A percentile compares a stretch with the other conserved stretches of the same genome.
Conservation (phyloP, 2,888 invertebrate genomes). For the Odontothrips loti region DNA sequence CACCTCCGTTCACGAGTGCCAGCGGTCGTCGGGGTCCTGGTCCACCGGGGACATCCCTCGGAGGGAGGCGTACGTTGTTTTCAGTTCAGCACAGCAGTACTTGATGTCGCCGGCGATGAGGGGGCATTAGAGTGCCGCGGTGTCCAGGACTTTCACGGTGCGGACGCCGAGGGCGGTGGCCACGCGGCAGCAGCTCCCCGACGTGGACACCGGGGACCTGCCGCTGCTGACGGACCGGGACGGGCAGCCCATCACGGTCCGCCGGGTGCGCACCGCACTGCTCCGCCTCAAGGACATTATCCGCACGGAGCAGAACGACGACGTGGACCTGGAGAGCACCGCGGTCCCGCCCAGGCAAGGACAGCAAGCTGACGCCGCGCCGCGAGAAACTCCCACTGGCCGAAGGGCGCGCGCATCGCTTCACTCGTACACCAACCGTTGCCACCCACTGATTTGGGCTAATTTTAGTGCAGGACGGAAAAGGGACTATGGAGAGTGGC, state of each 20-base stretch:
- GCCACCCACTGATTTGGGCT: neutral
- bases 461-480: neutral
- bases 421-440: too few relatives aligned
- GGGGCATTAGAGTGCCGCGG: too few relatives aligned
- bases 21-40: neutral
- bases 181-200: neutral
- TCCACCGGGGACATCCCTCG: neutral
- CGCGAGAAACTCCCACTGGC: too few relatives aligned
- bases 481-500: neutral
- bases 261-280: conserved; percentile 12
- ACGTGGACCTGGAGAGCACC: neutral
- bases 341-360: neutral
- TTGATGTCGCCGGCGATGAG: too few relatives aligned
- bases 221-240: neutral
- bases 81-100: neutral
- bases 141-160: conserved; percentile 13
- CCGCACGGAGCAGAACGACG: neutral
- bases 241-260: neutral
- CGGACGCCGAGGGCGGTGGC: neutral
- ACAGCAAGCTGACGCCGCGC: neutral
- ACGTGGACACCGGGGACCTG: neutral
- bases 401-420: too few relatives aligned
- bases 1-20: neutral
- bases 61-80: neutral
- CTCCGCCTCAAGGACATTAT: conserved; percentile 7